Evolutionary conservation across 37 sponge, comb jelly and placozoan genomes (phyloP), one percentile per base, ranked within the genome.

Genomic region (Crambe crambe): DNA sequence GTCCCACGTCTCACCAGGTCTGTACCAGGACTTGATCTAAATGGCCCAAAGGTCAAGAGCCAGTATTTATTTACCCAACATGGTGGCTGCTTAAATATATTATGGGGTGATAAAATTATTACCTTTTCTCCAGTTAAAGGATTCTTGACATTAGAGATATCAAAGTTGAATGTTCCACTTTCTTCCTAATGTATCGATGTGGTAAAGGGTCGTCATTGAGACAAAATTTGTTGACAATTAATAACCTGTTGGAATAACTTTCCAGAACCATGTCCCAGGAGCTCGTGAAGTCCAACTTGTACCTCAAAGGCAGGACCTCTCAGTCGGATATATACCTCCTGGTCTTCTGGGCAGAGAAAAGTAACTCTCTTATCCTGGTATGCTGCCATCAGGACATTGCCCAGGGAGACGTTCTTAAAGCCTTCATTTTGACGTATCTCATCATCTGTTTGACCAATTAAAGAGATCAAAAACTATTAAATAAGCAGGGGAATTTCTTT

Each of bases 351-450:
- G 41, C 47, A 34, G 23, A 96, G 72, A 75, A 96, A 96, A 29
- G 88, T 35, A 9, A 90, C 89, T 25, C 77, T 72, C 67, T 90
- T 90, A 66, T 96, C 91, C 34, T 78, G 78, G 32, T 64, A 68
- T 17, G 87, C 80, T 35, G 91, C 85, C 12, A 88, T 43, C 56
- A 96, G 76, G 18, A 96, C 96, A 69, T 96, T 96, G 5, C 96
- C 96, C 35, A 96, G 89, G 25, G 94, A 93, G 22, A 96, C 94
- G 73, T 96, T 96, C 86, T 96, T 96, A 72, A 96, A 96, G 22
- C 96, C 96, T 71, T 96, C 94, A 42, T 83, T 73, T 72, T 93
- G 94, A 67, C 94, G 91, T 51, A 96, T 90, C 0, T 96, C 96
- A 77, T 96, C 92, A 79, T 95, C 96, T 95, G 58, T 18, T 30